Evolutionary conservation across 2,113 vertebrate genomes (phyloP).

Genomic region (Alosa alosa): DNA sequence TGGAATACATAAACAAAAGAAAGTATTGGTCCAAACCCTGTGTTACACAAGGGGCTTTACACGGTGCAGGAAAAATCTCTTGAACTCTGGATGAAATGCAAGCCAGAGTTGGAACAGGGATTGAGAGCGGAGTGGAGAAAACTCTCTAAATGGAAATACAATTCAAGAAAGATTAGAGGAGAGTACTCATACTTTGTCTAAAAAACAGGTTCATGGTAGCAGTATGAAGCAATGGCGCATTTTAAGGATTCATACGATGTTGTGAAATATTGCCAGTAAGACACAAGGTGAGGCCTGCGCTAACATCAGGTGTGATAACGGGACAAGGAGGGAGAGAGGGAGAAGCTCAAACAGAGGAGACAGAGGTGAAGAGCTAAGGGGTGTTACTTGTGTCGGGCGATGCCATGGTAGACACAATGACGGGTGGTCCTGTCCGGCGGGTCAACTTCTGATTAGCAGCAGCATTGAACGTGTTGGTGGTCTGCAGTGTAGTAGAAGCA

Average conservation of each 20-base stretch:
- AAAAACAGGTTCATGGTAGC: background rate
- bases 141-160: background rate
- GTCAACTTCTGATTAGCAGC: slow-evolving; percentile 78
- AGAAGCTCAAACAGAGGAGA: slow-evolving; percentile 17
- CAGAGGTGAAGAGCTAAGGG: slow-evolving; percentile 12
- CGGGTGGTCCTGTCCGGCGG: slow-evolving; percentile 89
- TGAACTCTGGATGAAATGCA: background rate
- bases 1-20: slow-evolving; percentile 19
- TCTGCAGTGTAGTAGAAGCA: slow-evolving; percentile 52
- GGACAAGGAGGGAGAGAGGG: background rate
- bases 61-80: slow-evolving; percentile 7
- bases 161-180: no score
- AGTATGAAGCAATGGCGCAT: background rate
- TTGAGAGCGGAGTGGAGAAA: background rate
- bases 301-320: background rate
- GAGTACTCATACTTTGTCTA: background rate
- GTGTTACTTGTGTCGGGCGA: slow-evolving; percentile 92
- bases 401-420: slow-evolving; percentile 93
- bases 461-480: slow-evolving; percentile 60
- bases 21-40: background rate
- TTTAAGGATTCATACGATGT: background rate
- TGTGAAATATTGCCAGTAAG: background rate
- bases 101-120: background rate
- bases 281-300: background rate
- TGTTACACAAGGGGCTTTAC: background rate